phyloP scores from a whole-genome alignment of 2,797 vertebrate species.

The Enteromius viviparus region DNA sequence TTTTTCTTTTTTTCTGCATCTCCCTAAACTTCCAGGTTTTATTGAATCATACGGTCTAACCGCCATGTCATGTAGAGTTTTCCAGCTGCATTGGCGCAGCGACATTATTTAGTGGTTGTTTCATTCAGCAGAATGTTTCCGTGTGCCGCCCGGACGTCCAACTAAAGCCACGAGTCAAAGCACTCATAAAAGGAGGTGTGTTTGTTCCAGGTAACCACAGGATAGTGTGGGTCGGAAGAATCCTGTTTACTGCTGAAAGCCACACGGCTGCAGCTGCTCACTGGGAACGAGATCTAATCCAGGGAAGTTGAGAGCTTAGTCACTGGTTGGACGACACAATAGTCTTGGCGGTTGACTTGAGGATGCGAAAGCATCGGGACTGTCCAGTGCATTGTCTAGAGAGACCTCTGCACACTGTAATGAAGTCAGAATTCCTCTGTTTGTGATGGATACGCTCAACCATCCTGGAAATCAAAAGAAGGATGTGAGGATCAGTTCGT shows the following conservation, averaged over 20 bases:
- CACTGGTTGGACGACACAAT: conserved; percentile 54
- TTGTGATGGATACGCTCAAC: conserved; percentile 52
- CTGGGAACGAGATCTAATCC: conserved; percentile 49
- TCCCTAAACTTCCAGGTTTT: background rate
- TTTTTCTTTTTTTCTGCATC: background rate
- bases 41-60: conserved; percentile 6
- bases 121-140: conserved; percentile 24
- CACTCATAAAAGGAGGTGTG: conserved; percentile 32
- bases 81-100: conserved; percentile 15
- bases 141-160: conserved; percentile 16
- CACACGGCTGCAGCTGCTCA: conserved; percentile 50
- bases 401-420: conserved; percentile 52
- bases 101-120: conserved; percentile 31
- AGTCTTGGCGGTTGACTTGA: conserved; percentile 38
- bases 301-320: conserved; percentile 61
- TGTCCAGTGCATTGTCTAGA: conserved; percentile 51
- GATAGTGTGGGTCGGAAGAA: conserved; percentile 55
- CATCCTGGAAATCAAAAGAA: conserved; percentile 57
- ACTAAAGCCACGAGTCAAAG: conserved; percentile 35
- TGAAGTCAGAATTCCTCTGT: conserved; percentile 54
- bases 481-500: conserved; percentile 57
- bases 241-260: conserved; percentile 57
- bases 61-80: conserved; percentile 7
- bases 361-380: conserved; percentile 38
- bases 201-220: conserved; percentile 52